Percentiles rank a stretch among this genome's conserved stretches.
These are phyloP conservation scores for Calypte anna DNA, from an alignment of 2,113 vertebrate species.

Conservation along the genomic window DNA sequence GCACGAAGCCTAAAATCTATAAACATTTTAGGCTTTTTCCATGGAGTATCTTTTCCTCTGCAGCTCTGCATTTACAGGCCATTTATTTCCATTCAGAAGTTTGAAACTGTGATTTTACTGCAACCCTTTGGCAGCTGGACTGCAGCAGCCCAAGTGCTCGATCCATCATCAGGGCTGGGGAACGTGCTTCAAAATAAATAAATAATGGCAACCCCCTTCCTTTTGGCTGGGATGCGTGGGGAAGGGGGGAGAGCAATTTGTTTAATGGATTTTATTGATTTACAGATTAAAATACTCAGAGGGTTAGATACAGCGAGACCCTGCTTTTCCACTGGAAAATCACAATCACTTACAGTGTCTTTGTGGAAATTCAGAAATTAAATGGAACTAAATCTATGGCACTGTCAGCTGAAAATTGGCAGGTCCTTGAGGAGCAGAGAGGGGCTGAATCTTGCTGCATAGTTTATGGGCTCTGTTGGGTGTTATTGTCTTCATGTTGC, in stretches of 20 bases:
- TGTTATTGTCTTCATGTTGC: background rate
- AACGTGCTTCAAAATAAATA: constrained; percentile 18
- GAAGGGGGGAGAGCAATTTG: constrained; percentile 60
- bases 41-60: background rate
- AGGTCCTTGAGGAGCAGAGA: background rate
- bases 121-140: background rate
- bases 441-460: background rate
- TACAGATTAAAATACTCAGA: constrained; percentile 62
- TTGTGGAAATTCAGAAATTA: constrained; percentile 71
- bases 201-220: background rate
- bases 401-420: constrained; percentile 51
- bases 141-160: background rate
- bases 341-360: constrained; percentile 68
- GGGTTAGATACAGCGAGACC: constrained; percentile 34
- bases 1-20: background rate
- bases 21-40: background rate
- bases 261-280: constrained; percentile 79
- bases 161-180: constrained; percentile 26
- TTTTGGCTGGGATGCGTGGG: background rate
- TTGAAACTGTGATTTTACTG: background rate
- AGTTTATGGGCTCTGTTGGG: background rate
- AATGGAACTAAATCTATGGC: constrained; percentile 62
- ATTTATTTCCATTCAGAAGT: constrained; percentile 37
- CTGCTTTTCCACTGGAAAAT: constrained; percentile 57
- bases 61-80: background rate